Evolutionary conservation across 2,888 invertebrate genomes (phyloP).

Genomic region (Cheilosia scutellata): DNA sequence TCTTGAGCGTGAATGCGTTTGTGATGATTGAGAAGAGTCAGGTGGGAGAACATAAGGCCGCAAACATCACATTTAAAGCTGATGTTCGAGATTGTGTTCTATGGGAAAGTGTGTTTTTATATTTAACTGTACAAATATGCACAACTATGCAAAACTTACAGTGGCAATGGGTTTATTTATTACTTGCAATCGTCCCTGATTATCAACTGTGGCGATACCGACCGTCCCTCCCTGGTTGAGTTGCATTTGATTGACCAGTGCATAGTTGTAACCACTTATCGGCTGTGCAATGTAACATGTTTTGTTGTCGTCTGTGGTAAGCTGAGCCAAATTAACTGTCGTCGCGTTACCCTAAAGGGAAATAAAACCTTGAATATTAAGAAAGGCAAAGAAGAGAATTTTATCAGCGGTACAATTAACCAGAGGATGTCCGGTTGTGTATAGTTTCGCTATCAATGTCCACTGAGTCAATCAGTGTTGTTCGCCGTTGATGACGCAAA

Average conservation of each 20-base stretch:
- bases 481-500: too few relatives aligned
- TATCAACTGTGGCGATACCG: slow-evolving; percentile 83
- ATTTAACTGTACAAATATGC: not conserved
- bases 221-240: slow-evolving; percentile 86
- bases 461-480: too few relatives aligned
- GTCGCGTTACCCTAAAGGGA: slow-evolving; percentile 84
- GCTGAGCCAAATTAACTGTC: slow-evolving; percentile 89
- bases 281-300: slow-evolving; percentile 91
- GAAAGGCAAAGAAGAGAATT: not conserved
- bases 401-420: not conserved
- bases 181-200: slow-evolving; percentile 83
- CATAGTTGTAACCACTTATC: slow-evolving; percentile 90
- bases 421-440: not conserved
- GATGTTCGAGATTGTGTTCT: slow-evolving; percentile 91
- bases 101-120: slow-evolving; percentile 14
- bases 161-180: slow-evolving; percentile 84
- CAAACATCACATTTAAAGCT: slow-evolving; percentile 95
- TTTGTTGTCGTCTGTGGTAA: slow-evolving; percentile 87
- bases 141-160: slow-evolving; percentile 77
- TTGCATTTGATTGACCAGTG: slow-evolving; percentile 94
- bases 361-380: not conserved
- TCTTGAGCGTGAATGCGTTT: slow-evolving; percentile 91
- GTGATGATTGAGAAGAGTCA: slow-evolving; percentile 93
- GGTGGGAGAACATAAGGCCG: slow-evolving; percentile 93
- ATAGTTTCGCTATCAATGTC: too few relatives aligned